Base-by-base conservation (phyloP, 2,797 vertebrate genomes). In the Sebastes flavidus region DNA sequence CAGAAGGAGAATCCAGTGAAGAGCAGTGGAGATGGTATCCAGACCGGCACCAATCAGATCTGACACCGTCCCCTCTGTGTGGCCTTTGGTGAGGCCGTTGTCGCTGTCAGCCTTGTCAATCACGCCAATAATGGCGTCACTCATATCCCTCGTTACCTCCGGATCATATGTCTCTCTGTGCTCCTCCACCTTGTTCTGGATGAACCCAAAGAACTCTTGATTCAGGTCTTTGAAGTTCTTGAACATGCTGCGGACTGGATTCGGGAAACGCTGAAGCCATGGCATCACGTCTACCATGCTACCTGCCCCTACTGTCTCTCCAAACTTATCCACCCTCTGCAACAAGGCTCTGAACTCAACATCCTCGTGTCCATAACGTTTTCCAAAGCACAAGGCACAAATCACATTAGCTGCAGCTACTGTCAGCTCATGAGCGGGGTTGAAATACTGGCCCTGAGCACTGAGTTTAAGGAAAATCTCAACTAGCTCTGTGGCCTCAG, bases 231-330 rank as follows among this genome's bases (percentile, higher is more conserved):
- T 94, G 83, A 97, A 97, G 84, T 77, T 95, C 3, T 86, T 92
- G 88, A 95, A 97, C 63, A 95, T 29, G 2, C 86, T 93, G 20
- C 95, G 93, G 18, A 97, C 95, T 0, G 96, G 96, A 85, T 97
- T 97, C 18, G 97, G 97, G 78, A 97, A 97, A 66, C 52, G 81
- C 85, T 95, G 95, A 12, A 97, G 93, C 96, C 97, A 97, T 3
- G 96, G 96, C 95, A 97, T 95, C 38, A 96, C 92, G 3, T 97
- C 97, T n/a, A 97, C 96, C 86, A 97, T 29, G 82, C 97, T 97
- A 60, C 96, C 96, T 0, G 96, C 96, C 3, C 96, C 96, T n/a
- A 97, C 94, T 0, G 95, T 95, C 91, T 96, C 88, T 11, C 96
- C 95, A 38, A 97, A 97, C 84, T 85, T 83, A 60, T 96, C 82